Percentiles rank a stretch among this genome's conserved stretches.
These are phyloP conservation scores for Trematomus bernacchii DNA, from an alignment of 2,797 vertebrate genomes.

Conservation along the genomic window DNA sequence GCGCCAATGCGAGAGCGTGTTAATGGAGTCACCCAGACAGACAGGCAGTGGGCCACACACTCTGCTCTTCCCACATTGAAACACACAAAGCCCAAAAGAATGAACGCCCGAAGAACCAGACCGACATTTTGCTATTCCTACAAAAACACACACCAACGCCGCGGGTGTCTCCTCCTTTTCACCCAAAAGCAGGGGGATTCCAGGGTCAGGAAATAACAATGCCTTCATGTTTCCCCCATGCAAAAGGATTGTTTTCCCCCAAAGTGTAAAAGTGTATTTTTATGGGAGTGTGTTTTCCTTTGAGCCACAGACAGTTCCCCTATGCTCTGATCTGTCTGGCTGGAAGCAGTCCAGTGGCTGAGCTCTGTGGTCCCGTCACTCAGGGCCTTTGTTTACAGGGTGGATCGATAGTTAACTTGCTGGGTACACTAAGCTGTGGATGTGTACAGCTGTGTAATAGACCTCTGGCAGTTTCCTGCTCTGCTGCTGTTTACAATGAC, in stretches of 20 bases:
- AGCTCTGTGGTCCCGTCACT: constrained; percentile 77
- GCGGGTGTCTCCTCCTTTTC: constrained; percentile 41
- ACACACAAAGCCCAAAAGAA: constrained; percentile 55
- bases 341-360: constrained; percentile 74
- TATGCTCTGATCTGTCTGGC: constrained; percentile 73
- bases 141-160: constrained; percentile 52
- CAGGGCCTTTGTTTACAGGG: constrained; percentile 69
- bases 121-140: constrained; percentile 61
- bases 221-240: constrained; percentile 44
- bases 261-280: constrained; percentile 45
- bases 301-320: constrained; percentile 65
- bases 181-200: constrained; percentile 58
- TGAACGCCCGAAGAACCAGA: constrained; percentile 51
- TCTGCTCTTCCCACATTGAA: constrained; percentile 62
- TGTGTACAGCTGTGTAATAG: constrained; percentile 56
- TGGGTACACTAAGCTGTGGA: constrained; percentile 60
- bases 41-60: constrained; percentile 73
- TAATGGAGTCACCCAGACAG: constrained; percentile 72
- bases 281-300: constrained; percentile 50
- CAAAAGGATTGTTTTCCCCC: constrained; percentile 58
- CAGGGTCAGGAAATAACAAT: constrained; percentile 68
- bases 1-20: constrained; percentile 44
- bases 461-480: constrained; percentile 49
- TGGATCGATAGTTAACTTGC: constrained; percentile 77
- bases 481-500: constrained; percentile 50